These are phyloP conservation scores for Chloebia gouldiae DNA, from an alignment of 2,113 vertebrate species.

Conservation along the genomic window DNA sequence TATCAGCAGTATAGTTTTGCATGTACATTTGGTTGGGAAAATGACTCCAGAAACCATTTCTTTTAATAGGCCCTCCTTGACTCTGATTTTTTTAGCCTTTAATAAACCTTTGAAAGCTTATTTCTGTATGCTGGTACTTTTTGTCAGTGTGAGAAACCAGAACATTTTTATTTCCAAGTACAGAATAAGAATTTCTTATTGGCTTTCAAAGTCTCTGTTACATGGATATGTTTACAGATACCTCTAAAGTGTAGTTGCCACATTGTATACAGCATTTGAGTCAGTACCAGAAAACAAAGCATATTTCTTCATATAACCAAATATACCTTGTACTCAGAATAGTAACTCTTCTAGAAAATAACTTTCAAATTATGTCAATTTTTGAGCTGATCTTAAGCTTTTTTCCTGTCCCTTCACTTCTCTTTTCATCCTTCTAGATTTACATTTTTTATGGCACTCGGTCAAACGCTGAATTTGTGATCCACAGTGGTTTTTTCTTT, in stretches of 20 bases:
- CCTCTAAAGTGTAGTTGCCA: not conserved
- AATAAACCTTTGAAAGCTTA: not conserved
- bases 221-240: not conserved
- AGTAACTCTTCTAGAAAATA: conserved; percentile 13
- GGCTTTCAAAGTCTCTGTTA: not conserved
- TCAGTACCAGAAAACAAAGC: not conserved
- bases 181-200: not conserved
- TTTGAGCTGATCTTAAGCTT: conserved; percentile 67
- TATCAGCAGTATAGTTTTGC: not conserved
- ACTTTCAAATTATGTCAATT: conserved; percentile 57
- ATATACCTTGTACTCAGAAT: conserved; percentile 11
- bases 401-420: conserved; percentile 67
- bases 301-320: not conserved
- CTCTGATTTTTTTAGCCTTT: not conserved
- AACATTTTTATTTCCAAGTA: not conserved
- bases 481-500: conserved; percentile 99
- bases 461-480: conserved; percentile 97
- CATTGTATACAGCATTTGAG: not conserved
- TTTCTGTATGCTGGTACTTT: not conserved
- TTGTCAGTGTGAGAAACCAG: not conserved
- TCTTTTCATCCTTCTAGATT: conserved; percentile 85
- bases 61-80: not conserved
- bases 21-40: not conserved
- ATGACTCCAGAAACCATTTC: not conserved
- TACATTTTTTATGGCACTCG: conserved; percentile 99